Conservation (phyloP, 2,797 vertebrate genomes). For the Pseudochirops corinnae region DNA sequence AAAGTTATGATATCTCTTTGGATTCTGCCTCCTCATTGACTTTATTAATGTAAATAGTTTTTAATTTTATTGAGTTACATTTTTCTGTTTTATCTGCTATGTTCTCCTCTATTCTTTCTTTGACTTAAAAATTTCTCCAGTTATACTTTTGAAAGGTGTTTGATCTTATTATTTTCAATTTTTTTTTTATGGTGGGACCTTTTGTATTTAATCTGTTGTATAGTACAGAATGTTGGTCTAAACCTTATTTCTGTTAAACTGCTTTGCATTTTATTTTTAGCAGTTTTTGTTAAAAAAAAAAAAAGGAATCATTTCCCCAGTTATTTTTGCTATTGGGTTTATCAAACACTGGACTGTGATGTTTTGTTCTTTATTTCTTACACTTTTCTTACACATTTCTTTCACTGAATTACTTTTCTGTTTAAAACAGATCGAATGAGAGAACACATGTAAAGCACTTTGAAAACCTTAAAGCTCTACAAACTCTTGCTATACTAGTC, state of each 20-base stretch:
- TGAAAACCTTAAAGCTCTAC: neutral
- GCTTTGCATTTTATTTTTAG: neutral
- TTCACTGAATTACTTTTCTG: neutral
- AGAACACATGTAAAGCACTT: neutral
- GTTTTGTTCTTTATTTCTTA: neutral
- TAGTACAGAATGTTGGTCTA: neutral
- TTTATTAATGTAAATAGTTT: neutral
- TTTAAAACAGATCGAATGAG: neutral
- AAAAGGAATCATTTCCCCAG: neutral
- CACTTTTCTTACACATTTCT: neutral
- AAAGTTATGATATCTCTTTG: neutral
- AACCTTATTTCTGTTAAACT: neutral
- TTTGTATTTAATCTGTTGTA: neutral
- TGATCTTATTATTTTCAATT: neutral
- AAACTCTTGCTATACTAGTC: neutral
- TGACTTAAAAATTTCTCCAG: neutral
- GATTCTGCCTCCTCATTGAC: neutral
- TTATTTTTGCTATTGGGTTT: neutral
- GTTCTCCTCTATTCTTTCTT: neutral
- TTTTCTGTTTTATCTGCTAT: neutral
- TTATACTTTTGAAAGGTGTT: neutral
- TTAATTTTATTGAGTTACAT: neutral
- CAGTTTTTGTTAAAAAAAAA: neutral
- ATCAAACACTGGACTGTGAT: neutral
- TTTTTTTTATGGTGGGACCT: neutral